Percentiles rank a stretch among this genome's conserved stretches.
These are phyloP conservation scores for Contarinia nasturtii DNA, from an alignment of 1,140 invertebrate genomes.

Conservation along the genomic window DNA sequence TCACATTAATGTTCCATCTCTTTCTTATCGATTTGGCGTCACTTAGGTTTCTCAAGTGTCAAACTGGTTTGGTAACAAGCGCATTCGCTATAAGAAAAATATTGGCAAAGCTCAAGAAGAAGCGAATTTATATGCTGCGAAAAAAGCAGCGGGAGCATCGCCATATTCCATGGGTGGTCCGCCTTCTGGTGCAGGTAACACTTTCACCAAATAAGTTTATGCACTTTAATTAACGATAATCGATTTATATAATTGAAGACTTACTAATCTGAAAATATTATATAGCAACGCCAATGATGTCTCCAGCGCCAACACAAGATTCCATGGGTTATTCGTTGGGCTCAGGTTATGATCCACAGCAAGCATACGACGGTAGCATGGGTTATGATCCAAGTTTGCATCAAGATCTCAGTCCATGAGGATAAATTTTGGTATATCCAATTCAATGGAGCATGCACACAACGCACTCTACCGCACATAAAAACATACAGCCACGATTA, in stretches of 20 bases:
- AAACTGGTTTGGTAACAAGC: slow-evolving; percentile 99
- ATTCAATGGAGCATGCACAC: too few relatives aligned
- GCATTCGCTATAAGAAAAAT: slow-evolving; percentile 99
- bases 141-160: slow-evolving; percentile 92
- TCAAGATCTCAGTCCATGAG: slow-evolving; percentile 48
- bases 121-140: slow-evolving; percentile 96
- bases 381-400: slow-evolving; percentile 72
- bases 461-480: too few relatives aligned
- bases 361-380: slow-evolving; percentile 68
- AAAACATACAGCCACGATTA: too few relatives aligned
- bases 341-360: slow-evolving; percentile 66
- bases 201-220: too few relatives aligned
- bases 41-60: slow-evolving; percentile 51
- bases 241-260: too few relatives aligned
- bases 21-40: too few relatives aligned
- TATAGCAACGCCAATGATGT: slow-evolving; percentile 81
- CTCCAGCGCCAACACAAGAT: slow-evolving; percentile 73
- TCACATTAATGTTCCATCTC: not conserved
- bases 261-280: too few relatives aligned
- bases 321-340: slow-evolving; percentile 77
- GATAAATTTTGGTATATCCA: too few relatives aligned
- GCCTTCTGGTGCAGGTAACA: slow-evolving; percentile 46
- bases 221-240: too few relatives aligned
- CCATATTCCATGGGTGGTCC: slow-evolving; percentile 76
- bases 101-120: slow-evolving; percentile 99